Conservation (phyloP, 2,797 vertebrate genomes). For the Fratercula arctica region DNA sequence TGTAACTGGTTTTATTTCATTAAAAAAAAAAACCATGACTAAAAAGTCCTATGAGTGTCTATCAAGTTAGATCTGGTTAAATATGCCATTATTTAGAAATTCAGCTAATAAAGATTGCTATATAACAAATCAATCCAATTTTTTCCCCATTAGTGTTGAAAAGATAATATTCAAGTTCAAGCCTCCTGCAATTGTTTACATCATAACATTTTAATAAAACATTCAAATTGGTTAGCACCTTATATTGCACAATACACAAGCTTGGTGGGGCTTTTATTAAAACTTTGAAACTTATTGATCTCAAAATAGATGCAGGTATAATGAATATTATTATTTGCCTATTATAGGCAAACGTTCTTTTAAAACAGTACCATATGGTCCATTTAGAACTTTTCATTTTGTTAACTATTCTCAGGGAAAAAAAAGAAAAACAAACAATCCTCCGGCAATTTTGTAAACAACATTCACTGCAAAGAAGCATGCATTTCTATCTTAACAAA, state of each 20-base stretch:
- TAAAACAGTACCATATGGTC: neutral
- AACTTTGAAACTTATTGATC: neutral
- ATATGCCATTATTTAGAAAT: neutral
- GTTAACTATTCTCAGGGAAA: neutral
- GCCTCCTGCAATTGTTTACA: neutral
- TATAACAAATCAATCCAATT: neutral
- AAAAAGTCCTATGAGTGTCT: rapidly evolving
- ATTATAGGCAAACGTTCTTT: neutral
- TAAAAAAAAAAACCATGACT: neutral
- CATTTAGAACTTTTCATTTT: neutral
- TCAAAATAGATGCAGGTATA: neutral
- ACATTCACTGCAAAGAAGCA: neutral
- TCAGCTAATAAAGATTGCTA: neutral
- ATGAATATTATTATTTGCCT: neutral
- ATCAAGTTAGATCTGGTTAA: neutral
- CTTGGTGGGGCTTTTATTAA: neutral
- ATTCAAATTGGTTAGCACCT: neutral
- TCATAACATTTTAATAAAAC: conserved; percentile 1
- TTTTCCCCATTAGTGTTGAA: neutral
- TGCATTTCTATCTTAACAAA: neutral
- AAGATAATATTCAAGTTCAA: neutral
- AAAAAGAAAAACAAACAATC: neutral
- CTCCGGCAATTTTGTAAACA: neutral
- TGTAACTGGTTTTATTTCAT: neutral
- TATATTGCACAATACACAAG: neutral